Evolutionary conservation across 64 coral and sea anemone genomes (phyloP), one percentile per base, ranked within the genome.

Genomic region (Trachythela sp.): DNA sequence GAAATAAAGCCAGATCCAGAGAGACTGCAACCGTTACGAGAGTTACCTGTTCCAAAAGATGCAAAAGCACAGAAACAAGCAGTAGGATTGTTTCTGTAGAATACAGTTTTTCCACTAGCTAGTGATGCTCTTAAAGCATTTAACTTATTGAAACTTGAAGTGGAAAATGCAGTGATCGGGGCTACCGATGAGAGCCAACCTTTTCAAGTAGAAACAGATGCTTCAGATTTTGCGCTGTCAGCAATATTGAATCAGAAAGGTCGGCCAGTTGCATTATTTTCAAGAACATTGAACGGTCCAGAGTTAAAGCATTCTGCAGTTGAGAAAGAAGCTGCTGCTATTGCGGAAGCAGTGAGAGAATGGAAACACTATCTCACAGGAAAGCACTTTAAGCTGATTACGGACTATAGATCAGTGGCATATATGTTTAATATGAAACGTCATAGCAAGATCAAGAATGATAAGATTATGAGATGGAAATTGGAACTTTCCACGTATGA

Each of bases 81-180:
- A 31, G n/a, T 72, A 24, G n/a, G 24, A 24, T 11, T 72, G 24
- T 72, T 72, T n/a, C 29, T 26, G 17, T 72, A 72, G 9, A 52
- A 52, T 52, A 11, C 13, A 52, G 49, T 52, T 15, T 52, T 52
- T 20, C 68, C 0, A 0, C 26, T 72, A 10, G 10, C 68, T 13
- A 9, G 36, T 30, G 86, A 59, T 20, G 86, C 86, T 34, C 15
- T 87, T 39, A 18, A 59, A 87, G 54, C 54, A 38, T 87, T 87
- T 59, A 36, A 87, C 33, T 26, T 37, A 26, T 15, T 87, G 52
- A 87, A 87, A 13, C 58, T 60, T 14, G 50, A 50, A 30, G 36
- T 54, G 2, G 32, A 33, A 59, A 67, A 87, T 59, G 86, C 34
- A 60, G 48, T 67, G 18, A 8, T 87, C 11, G 33, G 33, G 29